Conservation (phyloP, 2,888 invertebrate species). For the Drosophila monieri region DNA sequence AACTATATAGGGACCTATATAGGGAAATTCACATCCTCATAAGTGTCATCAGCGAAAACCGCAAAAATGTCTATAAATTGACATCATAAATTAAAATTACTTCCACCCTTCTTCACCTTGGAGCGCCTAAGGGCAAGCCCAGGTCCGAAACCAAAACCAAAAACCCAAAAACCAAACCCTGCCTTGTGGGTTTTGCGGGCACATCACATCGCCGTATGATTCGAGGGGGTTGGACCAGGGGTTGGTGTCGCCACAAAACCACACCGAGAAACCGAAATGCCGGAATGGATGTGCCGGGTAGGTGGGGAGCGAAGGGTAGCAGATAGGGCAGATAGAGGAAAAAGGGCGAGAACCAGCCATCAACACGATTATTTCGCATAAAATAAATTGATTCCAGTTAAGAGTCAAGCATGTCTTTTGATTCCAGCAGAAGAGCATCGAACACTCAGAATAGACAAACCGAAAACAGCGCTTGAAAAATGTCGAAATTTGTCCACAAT, state of each 20-base stretch:
- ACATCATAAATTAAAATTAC: slow-evolving; percentile 84
- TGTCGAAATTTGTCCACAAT: slow-evolving; percentile 82
- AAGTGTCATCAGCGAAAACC: slow-evolving; percentile 52
- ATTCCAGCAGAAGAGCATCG: slow-evolving; percentile 35
- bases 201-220: slow-evolving; percentile 10
- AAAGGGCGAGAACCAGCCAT: slow-evolving; percentile 82
- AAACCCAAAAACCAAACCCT: slow-evolving; percentile 41
- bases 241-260: slow-evolving; percentile 50
- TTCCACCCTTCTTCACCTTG: slow-evolving; percentile 83
- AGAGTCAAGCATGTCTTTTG: slow-evolving; percentile 79
- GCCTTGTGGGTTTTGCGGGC: slow-evolving; percentile 54
- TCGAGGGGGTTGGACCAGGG: slow-evolving; percentile 60
- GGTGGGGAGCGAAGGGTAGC: slow-evolving; percentile 14
- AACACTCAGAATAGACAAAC: slow-evolving; percentile 47
- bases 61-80: slow-evolving; percentile 79
- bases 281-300: neutral
- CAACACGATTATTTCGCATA: slow-evolving; percentile 83
- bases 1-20: neutral
- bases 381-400: slow-evolving; percentile 82
- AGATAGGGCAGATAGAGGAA: slow-evolving; percentile 50
- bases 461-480: slow-evolving; percentile 70
- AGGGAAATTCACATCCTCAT: neutral
- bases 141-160: slow-evolving; percentile 50
- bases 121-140: slow-evolving; percentile 56
- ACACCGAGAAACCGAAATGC: slow-evolving; percentile 26